Evolutionary conservation across 2,888 invertebrate species (phyloP).

Genomic region (Chaetoderma sp.): DNA sequence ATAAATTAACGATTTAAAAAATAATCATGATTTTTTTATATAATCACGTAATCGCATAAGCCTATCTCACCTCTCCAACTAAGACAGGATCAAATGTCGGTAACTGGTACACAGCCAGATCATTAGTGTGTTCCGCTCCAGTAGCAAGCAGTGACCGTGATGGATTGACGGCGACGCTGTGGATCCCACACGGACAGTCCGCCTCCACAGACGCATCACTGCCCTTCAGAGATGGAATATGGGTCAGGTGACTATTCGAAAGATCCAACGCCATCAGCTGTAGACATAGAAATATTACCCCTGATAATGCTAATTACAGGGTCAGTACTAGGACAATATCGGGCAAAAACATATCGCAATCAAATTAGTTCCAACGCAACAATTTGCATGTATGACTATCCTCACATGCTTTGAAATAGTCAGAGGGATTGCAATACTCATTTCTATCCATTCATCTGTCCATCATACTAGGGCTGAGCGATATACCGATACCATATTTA

Average conservation of each 20-base stretch:
- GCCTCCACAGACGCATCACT: constrained; percentile 60
- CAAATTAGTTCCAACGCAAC: neutral
- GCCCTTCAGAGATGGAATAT: constrained; percentile 83
- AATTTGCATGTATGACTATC: neutral
- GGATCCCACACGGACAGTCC: constrained; percentile 82
- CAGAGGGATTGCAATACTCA: neutral
- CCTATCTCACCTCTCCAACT: constrained; percentile 84
- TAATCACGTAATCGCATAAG: too few species aligned
- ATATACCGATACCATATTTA: too few species aligned
- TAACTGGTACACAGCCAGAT: constrained; percentile 88
- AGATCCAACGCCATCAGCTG: constrained; percentile 93
- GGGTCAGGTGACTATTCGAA: constrained; percentile 85
- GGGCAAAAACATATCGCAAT: too few species aligned
- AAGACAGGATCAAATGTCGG: constrained; percentile 96
- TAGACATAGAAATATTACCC: constrained; percentile 40
- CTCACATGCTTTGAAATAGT: neutral
- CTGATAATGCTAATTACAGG: neutral
- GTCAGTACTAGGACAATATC: too few species aligned
- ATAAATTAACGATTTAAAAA: too few species aligned
- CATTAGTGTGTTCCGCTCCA: constrained; percentile 91
- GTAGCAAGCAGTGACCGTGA: constrained; percentile 88
- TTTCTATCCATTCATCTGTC: too few species aligned
- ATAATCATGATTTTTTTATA: too few species aligned
- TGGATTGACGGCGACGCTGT: constrained; percentile 94
- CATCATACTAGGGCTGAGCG: too few species aligned